These are phyloP conservation scores for Apeltes quadracus DNA, from an alignment of 2,113 vertebrate species.

Conservation along the genomic window DNA sequence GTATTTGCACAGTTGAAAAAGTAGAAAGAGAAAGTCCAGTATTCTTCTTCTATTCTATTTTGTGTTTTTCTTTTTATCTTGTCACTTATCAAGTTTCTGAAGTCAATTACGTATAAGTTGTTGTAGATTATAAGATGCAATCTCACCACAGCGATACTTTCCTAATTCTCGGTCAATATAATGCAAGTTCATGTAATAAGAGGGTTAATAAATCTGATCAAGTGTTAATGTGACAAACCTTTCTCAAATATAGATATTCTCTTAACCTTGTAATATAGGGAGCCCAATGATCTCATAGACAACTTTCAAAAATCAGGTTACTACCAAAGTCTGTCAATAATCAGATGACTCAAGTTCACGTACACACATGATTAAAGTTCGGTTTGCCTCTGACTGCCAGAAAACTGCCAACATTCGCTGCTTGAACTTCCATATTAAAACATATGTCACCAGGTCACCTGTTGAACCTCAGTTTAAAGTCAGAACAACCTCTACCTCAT, in stretches of 20 bases:
- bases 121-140: background rate
- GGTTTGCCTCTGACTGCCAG: background rate
- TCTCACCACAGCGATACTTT: background rate
- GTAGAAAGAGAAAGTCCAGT: too few relatives aligned
- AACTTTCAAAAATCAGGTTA: background rate
- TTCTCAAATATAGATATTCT: constrained; percentile 3
- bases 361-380: constrained; percentile 17
- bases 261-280: constrained; percentile 4
- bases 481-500: background rate
- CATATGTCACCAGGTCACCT: constrained; percentile 15
- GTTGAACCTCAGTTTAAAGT: background rate
- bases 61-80: too few relatives aligned
- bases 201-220: background rate
- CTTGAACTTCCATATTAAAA: constrained; percentile 14
- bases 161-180: background rate
- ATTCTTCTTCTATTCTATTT: too few relatives aligned
- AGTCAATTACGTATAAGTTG: background rate
- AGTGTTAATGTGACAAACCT: background rate
- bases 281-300: constrained; percentile 1
- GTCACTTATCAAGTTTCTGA: background rate
- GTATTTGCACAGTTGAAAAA: background rate
- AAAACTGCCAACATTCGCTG: constrained; percentile 9
- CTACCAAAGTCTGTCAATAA: constrained; percentile 21
- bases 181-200: background rate
- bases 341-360: constrained; percentile 11